Evolutionary conservation across 2,888 invertebrate species (phyloP).

Genomic region (Noctua pronuba): DNA sequence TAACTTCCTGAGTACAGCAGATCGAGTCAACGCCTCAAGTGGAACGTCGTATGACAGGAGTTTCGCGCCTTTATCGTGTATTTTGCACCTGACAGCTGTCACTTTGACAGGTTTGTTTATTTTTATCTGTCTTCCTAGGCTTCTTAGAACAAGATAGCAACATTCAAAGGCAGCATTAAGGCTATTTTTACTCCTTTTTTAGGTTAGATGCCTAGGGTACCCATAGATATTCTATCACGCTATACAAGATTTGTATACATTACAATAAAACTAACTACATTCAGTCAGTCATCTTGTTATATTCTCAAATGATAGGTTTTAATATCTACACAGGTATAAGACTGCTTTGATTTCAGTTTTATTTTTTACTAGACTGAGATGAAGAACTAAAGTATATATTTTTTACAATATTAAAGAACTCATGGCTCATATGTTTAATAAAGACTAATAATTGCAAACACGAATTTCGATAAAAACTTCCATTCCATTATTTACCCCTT

Average conservation of each 20-base stretch:
- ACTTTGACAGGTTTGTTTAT: neutral
- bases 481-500: neutral
- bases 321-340: constrained; percentile 41
- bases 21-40: neutral
- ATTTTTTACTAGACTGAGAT: neutral
- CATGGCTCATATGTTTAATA: neutral
- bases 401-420: neutral
- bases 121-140: neutral
- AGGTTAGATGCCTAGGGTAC: neutral
- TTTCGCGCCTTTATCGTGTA: neutral
- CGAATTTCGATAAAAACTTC: too few relatives aligned
- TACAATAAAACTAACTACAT: constrained; percentile 72
- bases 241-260: constrained; percentile 48
- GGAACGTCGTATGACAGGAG: neutral
- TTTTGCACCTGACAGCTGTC: neutral
- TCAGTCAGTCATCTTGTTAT: constrained; percentile 69
- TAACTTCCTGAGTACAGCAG: neutral
- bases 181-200: neutral
- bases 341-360: constrained; percentile 38
- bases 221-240: constrained; percentile 51
- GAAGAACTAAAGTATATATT: neutral
- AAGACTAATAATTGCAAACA: neutral
- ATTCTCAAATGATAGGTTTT: constrained; percentile 46
- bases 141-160: too few relatives aligned
- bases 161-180: neutral